These are phyloP conservation scores for Onychomys arenicola DNA, from an alignment of 2,797 vertebrate genomes.

Conservation along the genomic window DNA sequence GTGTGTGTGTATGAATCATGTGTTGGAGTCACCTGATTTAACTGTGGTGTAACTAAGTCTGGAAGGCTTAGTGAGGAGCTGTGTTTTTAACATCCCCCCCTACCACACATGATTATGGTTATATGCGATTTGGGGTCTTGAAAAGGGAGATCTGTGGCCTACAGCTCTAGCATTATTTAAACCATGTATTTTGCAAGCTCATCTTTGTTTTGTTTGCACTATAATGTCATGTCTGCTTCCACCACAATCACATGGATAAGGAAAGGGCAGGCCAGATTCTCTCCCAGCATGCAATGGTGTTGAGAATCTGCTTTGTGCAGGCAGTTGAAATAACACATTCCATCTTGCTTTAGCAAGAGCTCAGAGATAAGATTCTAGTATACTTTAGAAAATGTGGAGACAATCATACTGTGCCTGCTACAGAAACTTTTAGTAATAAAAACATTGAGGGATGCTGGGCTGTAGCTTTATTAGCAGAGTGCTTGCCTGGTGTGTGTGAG, in stretches of 20 bases:
- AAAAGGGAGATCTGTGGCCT: slow-evolving; percentile 70
- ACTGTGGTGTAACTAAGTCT: slow-evolving; percentile 75
- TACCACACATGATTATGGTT: slow-evolving; percentile 75
- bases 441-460: neutral
- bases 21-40: slow-evolving; percentile 78
- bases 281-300: neutral
- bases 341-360: slow-evolving; percentile 12
- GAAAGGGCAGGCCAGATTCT: slow-evolving; percentile 46
- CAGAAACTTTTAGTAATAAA: neutral
- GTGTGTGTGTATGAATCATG: slow-evolving; percentile 53
- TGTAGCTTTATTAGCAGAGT: neutral
- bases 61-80: slow-evolving; percentile 59
- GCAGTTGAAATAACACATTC: slow-evolving; percentile 16
- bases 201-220: slow-evolving; percentile 75
- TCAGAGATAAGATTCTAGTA: slow-evolving; percentile 22
- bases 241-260: slow-evolving; percentile 68
- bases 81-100: slow-evolving; percentile 72
- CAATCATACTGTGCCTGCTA: neutral
- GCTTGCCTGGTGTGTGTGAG: neutral
- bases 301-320: slow-evolving; percentile 21
- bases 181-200: slow-evolving; percentile 75
- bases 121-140: slow-evolving; percentile 67
- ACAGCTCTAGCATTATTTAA: slow-evolving; percentile 71
- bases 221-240: slow-evolving; percentile 80
- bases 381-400: neutral